Conservation (phyloP, 1,140 invertebrate species). For the Trigoniulus corallinus region DNA sequence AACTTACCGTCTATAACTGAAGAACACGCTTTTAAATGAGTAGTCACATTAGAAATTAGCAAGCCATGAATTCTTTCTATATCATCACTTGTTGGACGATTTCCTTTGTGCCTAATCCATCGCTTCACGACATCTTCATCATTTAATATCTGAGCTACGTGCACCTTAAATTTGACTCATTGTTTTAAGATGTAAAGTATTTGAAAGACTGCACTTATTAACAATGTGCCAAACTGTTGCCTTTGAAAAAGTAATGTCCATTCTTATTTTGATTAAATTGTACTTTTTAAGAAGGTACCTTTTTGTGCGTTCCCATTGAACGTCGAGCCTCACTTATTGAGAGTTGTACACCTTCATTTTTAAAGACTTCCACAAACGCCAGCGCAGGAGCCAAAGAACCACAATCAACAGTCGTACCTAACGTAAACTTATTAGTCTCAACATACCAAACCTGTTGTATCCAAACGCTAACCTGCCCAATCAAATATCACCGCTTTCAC, state of each 20-base stretch:
- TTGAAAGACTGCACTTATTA: too few species aligned
- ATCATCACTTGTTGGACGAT: constrained; percentile 10
- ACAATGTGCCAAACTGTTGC: too few species aligned
- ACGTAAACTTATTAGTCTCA: too few species aligned
- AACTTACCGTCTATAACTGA: constrained; percentile 10
- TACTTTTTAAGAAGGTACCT: too few species aligned
- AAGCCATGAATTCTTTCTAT: constrained; percentile 15
- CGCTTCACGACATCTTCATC: background rate
- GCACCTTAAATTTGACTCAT: background rate
- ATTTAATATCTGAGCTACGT: background rate
- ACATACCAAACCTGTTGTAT: too few species aligned
- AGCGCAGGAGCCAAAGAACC: constrained; percentile 14
- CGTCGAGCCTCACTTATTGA: constrained; percentile 15
- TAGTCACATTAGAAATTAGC: constrained; percentile 13
- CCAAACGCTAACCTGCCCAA: constrained; percentile 15
- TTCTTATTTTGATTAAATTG: too few species aligned
- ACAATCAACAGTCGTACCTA: constrained; percentile 16
- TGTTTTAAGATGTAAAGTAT: background rate
- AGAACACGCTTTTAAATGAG: constrained; percentile 6
- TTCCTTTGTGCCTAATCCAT: constrained; percentile 11
- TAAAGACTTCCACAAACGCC: constrained; percentile 13
- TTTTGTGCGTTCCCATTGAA: constrained; percentile 15
- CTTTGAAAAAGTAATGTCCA: too few species aligned
- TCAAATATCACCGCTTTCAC: constrained; percentile 16
- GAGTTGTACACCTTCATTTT: constrained; percentile 14